phyloP scores from a whole-genome alignment of 2,113 vertebrate species.

The Hippocampus abdominalis region DNA sequence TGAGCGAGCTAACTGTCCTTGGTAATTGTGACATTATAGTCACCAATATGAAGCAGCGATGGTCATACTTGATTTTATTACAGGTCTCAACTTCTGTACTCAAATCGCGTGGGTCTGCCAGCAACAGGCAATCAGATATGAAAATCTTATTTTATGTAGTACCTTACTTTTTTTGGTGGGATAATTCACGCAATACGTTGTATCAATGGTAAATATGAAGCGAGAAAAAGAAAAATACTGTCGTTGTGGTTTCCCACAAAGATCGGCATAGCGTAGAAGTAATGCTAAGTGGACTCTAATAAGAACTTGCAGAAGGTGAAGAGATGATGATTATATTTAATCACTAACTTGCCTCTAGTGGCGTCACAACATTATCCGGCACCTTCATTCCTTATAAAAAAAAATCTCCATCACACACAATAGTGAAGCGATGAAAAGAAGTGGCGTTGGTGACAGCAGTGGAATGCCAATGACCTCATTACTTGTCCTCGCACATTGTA shows the following conservation, averaged over 20 bases:
- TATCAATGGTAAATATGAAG: no score
- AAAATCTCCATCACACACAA: conserved; percentile 94
- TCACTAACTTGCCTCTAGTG: conserved; percentile 91
- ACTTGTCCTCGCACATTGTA: conserved; percentile 99
- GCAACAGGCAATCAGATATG: conserved; percentile 62
- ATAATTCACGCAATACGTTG: not conserved
- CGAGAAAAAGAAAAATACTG: not conserved
- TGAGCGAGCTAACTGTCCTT: not conserved
- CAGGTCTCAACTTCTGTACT: conserved; percentile 49
- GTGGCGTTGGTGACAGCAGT: conserved; percentile 73
- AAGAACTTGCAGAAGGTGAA: conserved; percentile 77
- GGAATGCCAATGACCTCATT: conserved; percentile 99
- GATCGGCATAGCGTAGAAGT: conserved; percentile 79
- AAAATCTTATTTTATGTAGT: conserved; percentile 56
- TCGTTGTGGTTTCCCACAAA: conserved; percentile 2
- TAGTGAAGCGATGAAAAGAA: conserved; percentile 83
- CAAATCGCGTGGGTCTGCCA: conserved; percentile 52
- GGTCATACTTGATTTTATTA: conserved; percentile 35
- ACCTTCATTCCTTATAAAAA: conserved; percentile 92
- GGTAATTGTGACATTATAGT: not conserved
- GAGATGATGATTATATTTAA: conserved; percentile 93
- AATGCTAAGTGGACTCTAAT: conserved; percentile 84
- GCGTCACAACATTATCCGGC: conserved; percentile 86
- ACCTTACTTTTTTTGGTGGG: conserved; percentile 29
- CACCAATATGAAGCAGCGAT: not conserved